Conservation (phyloP, 2,888 invertebrate genomes). For the Argyra leucocephala region DNA sequence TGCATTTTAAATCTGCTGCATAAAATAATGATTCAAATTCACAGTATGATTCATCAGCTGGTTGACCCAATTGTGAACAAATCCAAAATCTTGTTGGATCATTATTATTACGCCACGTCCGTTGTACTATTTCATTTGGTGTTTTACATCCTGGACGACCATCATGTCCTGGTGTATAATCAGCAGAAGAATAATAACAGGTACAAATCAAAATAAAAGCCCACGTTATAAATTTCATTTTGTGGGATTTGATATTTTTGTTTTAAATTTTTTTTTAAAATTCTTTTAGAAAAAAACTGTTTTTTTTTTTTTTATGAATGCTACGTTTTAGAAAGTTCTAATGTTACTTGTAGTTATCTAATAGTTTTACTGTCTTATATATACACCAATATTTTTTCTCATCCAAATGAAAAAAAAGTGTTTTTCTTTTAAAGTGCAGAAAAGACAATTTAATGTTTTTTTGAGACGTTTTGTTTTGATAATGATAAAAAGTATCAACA, state of each 20-base stretch:
- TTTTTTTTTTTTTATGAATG: not conserved
- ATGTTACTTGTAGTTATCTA: not conserved
- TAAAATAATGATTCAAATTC: slow-evolving; percentile 33
- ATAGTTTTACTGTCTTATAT: not conserved
- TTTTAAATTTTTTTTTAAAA: not conserved
- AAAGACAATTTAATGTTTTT: too few species aligned
- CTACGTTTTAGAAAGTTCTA: not conserved
- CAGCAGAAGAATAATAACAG: slow-evolving; percentile 24
- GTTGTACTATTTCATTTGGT: slow-evolving; percentile 30
- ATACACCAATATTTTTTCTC: too few species aligned
- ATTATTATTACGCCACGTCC: slow-evolving; percentile 33
- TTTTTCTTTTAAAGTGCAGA: too few species aligned
- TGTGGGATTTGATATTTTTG: not conserved
- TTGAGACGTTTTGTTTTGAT: too few species aligned
- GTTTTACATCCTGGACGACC: slow-evolving; percentile 38
- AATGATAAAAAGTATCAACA: too few species aligned
- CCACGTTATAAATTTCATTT: not conserved
- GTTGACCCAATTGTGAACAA: slow-evolving; percentile 29
- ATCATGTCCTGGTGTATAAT: slow-evolving; percentile 25
- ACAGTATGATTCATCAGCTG: slow-evolving; percentile 32
- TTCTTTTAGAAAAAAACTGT: not conserved
- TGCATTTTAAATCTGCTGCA: slow-evolving; percentile 35
- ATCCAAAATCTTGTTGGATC: slow-evolving; percentile 39
- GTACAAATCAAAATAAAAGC: slow-evolving; percentile 13
- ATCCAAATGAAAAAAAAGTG: too few species aligned